Evolutionary conservation across 2,888 invertebrate genomes (phyloP), one percentile per base, ranked within the genome.

Genomic region (Rambutsinella grinnellia): DNA sequence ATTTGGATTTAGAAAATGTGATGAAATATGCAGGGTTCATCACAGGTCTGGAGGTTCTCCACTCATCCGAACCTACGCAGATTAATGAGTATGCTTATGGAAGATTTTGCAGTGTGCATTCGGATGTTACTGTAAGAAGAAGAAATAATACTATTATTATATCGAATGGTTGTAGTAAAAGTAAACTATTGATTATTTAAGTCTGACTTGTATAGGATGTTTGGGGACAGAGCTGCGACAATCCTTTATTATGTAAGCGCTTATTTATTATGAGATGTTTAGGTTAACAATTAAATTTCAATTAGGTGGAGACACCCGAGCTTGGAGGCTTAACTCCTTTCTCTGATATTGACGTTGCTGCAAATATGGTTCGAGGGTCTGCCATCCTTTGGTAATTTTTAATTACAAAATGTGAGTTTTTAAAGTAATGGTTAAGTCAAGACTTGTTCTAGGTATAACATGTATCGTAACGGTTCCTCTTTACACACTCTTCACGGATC

Each of bases 371-470:
- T 5, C 49, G 47, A 17, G 56, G 56, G 15, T 70, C 69, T 13
- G 69, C 69, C 15, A n/a, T 70, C n/a, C 54, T 70, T 2, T 70
- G 69, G 69, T 70, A 47, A 23, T 21, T 8, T 54, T 8, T 36
- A 36, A 36, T 36, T 36, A 36, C 36, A 8, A 13, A 5, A 13
- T 36, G 36, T 13, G 36, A 36, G 13, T 36, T 36, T 13, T 13
- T 36, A 13, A 36, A 17, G n/a, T 15, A 54, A 21, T 13, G 19
- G 3, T 54, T 10, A 3, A 6, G 10, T 3, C 17, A 17, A 54
- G 21, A n/a, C n/a, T 17, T 24, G 2, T 17, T 49, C 17, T 26
- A 65, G 65, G 65, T 65, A 53, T 17, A 70, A 61, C 44, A 17
- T 61, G 61, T 57, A 70, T 19, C 10, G 69, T 5, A 70, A 70